A percentile compares a stretch with the other conserved stretches of the same genome.
Evolutionary conservation across 2,888 invertebrate genomes (phyloP).

Genomic region (Thereva unica): DNA sequence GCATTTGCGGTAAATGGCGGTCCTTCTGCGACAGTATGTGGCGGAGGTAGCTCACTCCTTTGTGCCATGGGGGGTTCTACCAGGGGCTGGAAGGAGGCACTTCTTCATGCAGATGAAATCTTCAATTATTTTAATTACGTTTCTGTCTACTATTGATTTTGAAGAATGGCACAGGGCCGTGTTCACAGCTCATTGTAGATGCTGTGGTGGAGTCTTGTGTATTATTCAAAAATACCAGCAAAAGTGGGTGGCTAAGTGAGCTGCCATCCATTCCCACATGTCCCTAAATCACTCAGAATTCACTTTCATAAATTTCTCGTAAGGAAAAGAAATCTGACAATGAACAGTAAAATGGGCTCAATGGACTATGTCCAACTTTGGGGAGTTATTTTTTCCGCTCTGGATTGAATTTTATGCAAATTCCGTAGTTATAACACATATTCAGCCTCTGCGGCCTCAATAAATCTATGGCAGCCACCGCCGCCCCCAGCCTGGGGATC

Average conservation of each 20-base stretch:
- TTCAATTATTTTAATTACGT: slow-evolving; percentile 33
- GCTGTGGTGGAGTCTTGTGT: too few species aligned
- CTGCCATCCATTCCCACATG: neutral
- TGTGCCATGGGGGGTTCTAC: slow-evolving; percentile 17
- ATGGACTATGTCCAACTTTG: slow-evolving; percentile 32
- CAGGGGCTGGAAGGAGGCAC: neutral
- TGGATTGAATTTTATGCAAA: slow-evolving; percentile 23
- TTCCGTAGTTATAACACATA: slow-evolving; percentile 12
- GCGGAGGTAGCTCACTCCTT: slow-evolving; percentile 33
- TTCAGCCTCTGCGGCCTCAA: neutral
- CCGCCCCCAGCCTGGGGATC: slow-evolving; percentile 1
- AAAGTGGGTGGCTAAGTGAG: too few species aligned
- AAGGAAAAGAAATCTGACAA: slow-evolving; percentile 14
- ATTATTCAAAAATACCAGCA: too few species aligned
- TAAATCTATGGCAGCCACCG: slow-evolving; percentile 1
- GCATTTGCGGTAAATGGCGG: slow-evolving; percentile 32
- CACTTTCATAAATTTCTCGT: slow-evolving; percentile 3
- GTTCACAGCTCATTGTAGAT: too few species aligned
- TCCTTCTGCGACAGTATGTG: slow-evolving; percentile 33
- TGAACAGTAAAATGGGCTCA: slow-evolving; percentile 12
- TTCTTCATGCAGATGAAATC: slow-evolving; percentile 15
- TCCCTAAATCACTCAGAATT: slow-evolving; percentile 10
- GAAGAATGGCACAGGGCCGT: too few species aligned
- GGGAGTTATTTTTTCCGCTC: slow-evolving; percentile 28
- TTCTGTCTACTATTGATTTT: too few species aligned